phyloP scores from a whole-genome alignment of 2,113 vertebrate genomes.

The human region GRCh38 chr20:17401001-17401500 shows the following conservation, averaged over 20 bases:
- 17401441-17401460: neutral
- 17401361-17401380: neutral
- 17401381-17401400: neutral
- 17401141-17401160: neutral
- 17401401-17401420: neutral
- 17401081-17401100: conserved; percentile 38
- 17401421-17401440: neutral
- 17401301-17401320: neutral
- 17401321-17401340: neutral
- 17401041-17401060: neutral
- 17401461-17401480: neutral
- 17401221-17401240: neutral
- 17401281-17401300: neutral
- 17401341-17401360: neutral
- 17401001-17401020: neutral
- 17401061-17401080: conserved; percentile 14
- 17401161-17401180: conserved; percentile 41
- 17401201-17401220: neutral
- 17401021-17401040: neutral
- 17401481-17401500: neutral
- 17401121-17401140: neutral
- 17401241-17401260: neutral
- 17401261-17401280: neutral
- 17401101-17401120: neutral
- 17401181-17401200: neutral